A percentile compares a stretch with the other conserved stretches of the same genome.
These are phyloP conservation scores for Tenualosa thibaudeaui DNA, from an alignment of 2,797 vertebrate species.

Conservation along the genomic window DNA sequence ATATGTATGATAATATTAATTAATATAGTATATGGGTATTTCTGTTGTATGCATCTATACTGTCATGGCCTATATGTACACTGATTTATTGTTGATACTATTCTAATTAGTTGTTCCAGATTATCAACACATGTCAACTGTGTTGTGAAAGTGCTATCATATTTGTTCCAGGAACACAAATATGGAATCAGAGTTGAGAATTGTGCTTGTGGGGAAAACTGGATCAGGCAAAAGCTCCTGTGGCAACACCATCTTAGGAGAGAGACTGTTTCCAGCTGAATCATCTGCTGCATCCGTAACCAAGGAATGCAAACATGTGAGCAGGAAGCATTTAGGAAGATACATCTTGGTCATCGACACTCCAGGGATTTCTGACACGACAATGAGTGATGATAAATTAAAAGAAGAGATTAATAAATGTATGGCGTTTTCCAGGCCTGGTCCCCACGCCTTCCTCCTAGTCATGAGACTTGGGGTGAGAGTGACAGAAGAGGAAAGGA, in stretches of 20 bases:
- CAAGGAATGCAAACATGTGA: neutral
- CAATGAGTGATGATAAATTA: neutral
- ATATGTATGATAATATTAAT: too few relatives aligned
- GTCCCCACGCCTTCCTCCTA: neutral
- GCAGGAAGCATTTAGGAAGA: too few relatives aligned
- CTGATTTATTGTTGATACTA: too few relatives aligned
- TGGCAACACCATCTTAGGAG: neutral
- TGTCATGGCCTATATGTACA: too few relatives aligned
- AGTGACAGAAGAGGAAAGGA: neutral
- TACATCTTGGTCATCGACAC: neutral
- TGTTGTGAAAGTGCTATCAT: too few relatives aligned
- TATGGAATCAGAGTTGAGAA: neutral
- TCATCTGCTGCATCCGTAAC: neutral
- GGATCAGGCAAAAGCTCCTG: neutral
- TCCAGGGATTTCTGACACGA: neutral
- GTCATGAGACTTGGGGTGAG: neutral
- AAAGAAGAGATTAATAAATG: neutral
- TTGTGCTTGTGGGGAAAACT: neutral
- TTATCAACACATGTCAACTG: neutral
- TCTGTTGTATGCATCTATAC: too few relatives aligned
- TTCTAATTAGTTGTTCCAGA: too few relatives aligned
- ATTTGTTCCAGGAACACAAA: too few relatives aligned
- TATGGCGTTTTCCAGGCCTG: neutral
- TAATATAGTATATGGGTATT: too few relatives aligned
- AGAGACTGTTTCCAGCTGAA: neutral